Conservation (phyloP, 2,888 invertebrate genomes). For the Diloba caeruleocephala region DNA sequence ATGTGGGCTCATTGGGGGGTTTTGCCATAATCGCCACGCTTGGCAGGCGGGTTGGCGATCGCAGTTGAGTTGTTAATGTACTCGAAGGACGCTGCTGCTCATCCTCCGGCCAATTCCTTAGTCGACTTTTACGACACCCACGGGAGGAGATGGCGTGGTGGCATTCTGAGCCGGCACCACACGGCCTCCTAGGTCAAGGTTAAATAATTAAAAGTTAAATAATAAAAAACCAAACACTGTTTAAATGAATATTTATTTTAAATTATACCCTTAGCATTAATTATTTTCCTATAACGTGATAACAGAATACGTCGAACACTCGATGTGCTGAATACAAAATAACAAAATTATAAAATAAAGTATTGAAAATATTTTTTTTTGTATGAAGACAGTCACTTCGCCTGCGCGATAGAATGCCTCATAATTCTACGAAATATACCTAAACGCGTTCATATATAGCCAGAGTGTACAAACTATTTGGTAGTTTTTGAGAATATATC, state of each 20-base stretch:
- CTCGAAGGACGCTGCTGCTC: too few species aligned
- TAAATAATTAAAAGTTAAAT: too few species aligned
- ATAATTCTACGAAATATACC: constrained; percentile 2
- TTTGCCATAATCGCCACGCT: too few species aligned
- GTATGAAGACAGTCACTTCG: neutral
- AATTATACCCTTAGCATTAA: constrained; percentile 42
- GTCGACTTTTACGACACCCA: too few species aligned
- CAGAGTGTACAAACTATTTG: neutral
- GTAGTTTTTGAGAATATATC: too few species aligned
- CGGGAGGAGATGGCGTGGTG: too few species aligned
- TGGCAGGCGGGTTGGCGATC: too few species aligned
- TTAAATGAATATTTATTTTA: constrained; percentile 45
- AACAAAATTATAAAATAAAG: constrained; percentile 44
- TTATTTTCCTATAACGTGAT: constrained; percentile 37
- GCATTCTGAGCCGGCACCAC: too few species aligned
- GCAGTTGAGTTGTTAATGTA: too few species aligned
- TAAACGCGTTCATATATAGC: neutral
- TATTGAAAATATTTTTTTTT: constrained; percentile 10
- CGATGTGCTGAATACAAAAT: constrained; percentile 20
- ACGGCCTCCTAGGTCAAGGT: too few species aligned
- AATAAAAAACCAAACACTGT: constrained; percentile 6
- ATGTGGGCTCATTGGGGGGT: too few species aligned
- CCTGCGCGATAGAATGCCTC: neutral
- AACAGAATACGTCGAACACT: constrained; percentile 20
- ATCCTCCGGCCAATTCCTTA: too few species aligned